Conservation (phyloP, 2,113 vertebrate genomes). For the Ctenodactylus gundi region DNA sequence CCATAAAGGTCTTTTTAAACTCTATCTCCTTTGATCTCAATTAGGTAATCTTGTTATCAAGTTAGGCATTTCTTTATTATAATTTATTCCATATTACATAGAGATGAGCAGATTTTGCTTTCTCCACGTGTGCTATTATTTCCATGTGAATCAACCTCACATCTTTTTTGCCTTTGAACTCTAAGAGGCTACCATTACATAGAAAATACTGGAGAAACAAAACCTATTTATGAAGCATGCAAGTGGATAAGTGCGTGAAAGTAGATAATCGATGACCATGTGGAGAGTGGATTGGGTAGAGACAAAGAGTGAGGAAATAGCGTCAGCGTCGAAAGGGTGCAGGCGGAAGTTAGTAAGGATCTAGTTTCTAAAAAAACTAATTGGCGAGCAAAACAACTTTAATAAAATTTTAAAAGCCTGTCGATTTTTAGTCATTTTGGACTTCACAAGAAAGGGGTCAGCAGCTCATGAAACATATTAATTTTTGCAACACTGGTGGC, state of each 20-base stretch:
- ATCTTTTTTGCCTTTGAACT: not conserved
- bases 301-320: not conserved
- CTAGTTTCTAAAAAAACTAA: not conserved
- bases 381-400: not conserved
- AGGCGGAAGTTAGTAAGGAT: not conserved
- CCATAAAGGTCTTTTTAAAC: not conserved
- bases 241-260: not conserved
- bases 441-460: not conserved
- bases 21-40: not conserved
- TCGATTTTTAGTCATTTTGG: slow-evolving; percentile 32
- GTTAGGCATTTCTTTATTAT: not conserved
- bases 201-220: not conserved
- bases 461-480: not conserved
- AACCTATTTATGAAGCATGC: not conserved
- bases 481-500: not conserved
- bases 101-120: not conserved
- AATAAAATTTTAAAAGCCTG: not conserved
- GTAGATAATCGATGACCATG: not conserved
- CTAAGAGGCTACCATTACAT: not conserved
- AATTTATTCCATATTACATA: not conserved
- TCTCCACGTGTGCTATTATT: not conserved
- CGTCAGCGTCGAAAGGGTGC: not conserved
- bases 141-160: not conserved
- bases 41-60: not conserved
- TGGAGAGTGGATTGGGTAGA: not conserved